Conservation (phyloP, 2,888 invertebrate genomes). For the Petrolisthes manimaculis region DNA sequence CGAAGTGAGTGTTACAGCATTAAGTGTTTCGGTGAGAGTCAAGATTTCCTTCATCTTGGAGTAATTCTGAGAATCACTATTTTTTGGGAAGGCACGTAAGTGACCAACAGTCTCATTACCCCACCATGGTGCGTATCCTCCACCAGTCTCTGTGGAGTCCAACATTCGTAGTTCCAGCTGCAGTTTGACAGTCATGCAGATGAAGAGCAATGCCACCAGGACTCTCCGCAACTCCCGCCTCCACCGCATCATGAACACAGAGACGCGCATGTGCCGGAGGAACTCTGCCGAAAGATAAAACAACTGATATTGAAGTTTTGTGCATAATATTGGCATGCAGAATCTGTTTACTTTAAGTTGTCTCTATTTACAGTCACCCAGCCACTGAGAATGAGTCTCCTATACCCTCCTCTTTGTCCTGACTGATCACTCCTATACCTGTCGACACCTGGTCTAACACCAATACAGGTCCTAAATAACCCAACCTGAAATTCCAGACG, state of each 20-base stretch:
- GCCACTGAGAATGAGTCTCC: no score
- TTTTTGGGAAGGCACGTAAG: conserved; percentile 23
- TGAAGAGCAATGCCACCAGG: conserved; percentile 35
- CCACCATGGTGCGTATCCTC: conserved; percentile 46
- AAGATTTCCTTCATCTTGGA: not conserved
- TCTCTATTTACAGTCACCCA: not conserved
- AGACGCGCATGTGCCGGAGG: not conserved
- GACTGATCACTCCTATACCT: not conserved
- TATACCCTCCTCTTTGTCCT: not conserved
- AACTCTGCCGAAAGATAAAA: not conserved
- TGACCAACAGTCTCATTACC: conserved; percentile 40
- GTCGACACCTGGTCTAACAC: not conserved
- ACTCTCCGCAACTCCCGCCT: conserved; percentile 32
- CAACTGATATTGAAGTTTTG: not conserved
- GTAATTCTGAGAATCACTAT: not conserved
- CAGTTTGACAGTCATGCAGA: conserved; percentile 57
- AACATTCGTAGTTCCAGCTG: conserved; percentile 49
- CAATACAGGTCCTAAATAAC: no score
- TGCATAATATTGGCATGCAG: not conserved
- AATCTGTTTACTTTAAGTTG: not conserved
- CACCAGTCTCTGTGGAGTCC: not conserved
- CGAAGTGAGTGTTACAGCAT: not conserved
- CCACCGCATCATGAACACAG: conserved; percentile 32
- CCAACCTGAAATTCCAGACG: no score
- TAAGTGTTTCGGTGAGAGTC: not conserved